phyloP scores from a whole-genome alignment of 2,113 vertebrate species.

The Sciurus niger region DNA sequence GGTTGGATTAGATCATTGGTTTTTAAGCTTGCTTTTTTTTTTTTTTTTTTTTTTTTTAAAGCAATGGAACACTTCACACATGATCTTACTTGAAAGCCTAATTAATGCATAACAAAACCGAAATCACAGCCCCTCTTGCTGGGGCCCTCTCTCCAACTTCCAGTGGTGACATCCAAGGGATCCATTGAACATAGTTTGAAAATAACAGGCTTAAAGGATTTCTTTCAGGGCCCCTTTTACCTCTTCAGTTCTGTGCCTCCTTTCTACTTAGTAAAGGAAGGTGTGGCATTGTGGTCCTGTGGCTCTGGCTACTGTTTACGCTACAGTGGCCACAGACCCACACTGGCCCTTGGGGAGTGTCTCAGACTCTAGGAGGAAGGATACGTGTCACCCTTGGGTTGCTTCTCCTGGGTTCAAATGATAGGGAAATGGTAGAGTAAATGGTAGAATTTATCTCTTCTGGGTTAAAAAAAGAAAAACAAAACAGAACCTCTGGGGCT shows the following conservation, averaged over 20 bases:
- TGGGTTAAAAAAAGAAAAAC: background rate
- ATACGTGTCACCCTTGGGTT: background rate
- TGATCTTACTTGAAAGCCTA: constrained; percentile 66
- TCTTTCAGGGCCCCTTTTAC: background rate
- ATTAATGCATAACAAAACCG: constrained; percentile 23
- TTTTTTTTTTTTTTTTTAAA: constrained; percentile 12
- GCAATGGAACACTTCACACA: background rate
- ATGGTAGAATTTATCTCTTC: background rate
- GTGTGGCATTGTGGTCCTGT: background rate
- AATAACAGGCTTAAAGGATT: background rate
- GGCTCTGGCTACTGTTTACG: background rate
- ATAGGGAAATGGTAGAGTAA: background rate
- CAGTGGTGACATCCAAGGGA: background rate
- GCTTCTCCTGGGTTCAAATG: background rate
- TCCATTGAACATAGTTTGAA: background rate
- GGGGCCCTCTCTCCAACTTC: background rate
- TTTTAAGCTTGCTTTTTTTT: constrained; percentile 19
- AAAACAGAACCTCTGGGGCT: background rate
- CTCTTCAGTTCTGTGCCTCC: background rate
- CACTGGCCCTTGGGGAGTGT: background rate
- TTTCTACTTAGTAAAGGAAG: background rate
- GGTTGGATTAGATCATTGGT: constrained; percentile 55
- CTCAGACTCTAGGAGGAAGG: background rate
- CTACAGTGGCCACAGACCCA: background rate
- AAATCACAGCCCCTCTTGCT: background rate